phyloP scores from a whole-genome alignment of 2,888 invertebrate species.

The Drosophila emarginata region DNA sequence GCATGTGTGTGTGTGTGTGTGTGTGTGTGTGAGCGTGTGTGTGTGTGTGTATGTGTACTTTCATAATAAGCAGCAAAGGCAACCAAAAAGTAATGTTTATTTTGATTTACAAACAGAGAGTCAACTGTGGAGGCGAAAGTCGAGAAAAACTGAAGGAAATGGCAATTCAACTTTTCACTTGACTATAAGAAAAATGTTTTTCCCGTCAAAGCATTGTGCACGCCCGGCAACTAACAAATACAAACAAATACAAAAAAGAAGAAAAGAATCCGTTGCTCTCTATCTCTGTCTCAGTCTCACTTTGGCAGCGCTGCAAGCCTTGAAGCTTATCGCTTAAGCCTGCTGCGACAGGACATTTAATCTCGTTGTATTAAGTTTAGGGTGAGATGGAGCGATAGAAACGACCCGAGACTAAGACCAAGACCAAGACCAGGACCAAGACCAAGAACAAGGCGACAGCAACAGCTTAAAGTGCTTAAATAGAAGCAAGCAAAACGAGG shows the following conservation, averaged over 20 bases:
- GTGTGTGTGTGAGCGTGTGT: conserved; percentile 23
- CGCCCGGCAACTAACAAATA: conserved; percentile 32
- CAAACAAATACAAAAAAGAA: conserved; percentile 15
- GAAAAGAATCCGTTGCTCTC: neutral
- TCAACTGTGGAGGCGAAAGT: neutral
- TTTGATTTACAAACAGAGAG: conserved; percentile 61
- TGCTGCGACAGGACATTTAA: conserved; percentile 78
- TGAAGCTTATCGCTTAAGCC: conserved; percentile 67
- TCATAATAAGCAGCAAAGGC: conserved; percentile 62
- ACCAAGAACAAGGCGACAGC: conserved; percentile 32
- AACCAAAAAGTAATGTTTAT: conserved; percentile 72
- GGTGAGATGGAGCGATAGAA: conserved; percentile 24
- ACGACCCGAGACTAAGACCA: conserved; percentile 25
- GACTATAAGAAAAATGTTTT: conserved; percentile 47
- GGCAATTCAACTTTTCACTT: conserved; percentile 62
- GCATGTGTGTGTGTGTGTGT: conserved; percentile 24
- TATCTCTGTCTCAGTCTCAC: conserved; percentile 10
- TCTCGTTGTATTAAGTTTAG: conserved; percentile 67
- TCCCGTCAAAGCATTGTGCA: conserved; percentile 34
- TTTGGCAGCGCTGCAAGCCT: conserved; percentile 56
- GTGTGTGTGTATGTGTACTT: conserved; percentile 33
- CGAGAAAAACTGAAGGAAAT: neutral
- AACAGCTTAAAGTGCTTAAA: conserved; percentile 61
- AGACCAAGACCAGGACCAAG: conserved; percentile 12
- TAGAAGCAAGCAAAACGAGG: conserved; percentile 8